phyloP scores from a whole-genome alignment of 2,113 vertebrate genomes.

The Peromyscus californicus region DNA sequence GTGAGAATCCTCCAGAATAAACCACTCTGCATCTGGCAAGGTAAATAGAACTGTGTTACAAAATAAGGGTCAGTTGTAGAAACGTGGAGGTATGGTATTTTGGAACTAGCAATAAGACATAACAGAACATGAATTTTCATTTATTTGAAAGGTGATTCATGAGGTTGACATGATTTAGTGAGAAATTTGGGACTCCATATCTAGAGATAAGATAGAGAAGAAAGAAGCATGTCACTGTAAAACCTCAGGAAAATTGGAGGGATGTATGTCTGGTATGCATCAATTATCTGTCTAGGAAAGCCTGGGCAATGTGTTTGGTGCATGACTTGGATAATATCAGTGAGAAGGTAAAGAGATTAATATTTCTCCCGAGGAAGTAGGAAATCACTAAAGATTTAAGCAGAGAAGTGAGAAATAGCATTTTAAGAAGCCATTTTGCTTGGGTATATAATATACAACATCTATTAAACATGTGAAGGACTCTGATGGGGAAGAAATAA shows the following conservation, averaged over 20 bases:
- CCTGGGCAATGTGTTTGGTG: neutral
- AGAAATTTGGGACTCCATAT: neutral
- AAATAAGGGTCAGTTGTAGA: neutral
- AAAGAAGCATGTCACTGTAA: neutral
- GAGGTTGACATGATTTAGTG: neutral
- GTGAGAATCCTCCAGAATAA: slow-evolving; percentile 11
- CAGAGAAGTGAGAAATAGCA: neutral
- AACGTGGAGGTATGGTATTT: neutral
- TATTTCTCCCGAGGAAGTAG: neutral
- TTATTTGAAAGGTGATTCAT: slow-evolving; percentile 3
- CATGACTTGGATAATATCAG: slow-evolving; percentile 22
- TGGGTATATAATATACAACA: neutral
- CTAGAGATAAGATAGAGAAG: neutral
- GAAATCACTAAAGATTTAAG: slow-evolving; percentile 27
- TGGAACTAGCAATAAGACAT: neutral
- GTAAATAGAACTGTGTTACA: slow-evolving; percentile 25
- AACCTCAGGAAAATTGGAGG: neutral
- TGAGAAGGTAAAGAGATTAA: neutral
- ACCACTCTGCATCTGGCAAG: slow-evolving; percentile 32
- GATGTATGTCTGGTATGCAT: neutral
- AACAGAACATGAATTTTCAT: neutral
- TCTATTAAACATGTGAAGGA: slow-evolving; percentile 18
- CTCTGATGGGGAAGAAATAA: neutral
- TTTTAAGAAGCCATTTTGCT: neutral
- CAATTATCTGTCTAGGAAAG: neutral